Conservation (phyloP, 2,797 vertebrate species). For the Gastrophryne carolinensis region DNA sequence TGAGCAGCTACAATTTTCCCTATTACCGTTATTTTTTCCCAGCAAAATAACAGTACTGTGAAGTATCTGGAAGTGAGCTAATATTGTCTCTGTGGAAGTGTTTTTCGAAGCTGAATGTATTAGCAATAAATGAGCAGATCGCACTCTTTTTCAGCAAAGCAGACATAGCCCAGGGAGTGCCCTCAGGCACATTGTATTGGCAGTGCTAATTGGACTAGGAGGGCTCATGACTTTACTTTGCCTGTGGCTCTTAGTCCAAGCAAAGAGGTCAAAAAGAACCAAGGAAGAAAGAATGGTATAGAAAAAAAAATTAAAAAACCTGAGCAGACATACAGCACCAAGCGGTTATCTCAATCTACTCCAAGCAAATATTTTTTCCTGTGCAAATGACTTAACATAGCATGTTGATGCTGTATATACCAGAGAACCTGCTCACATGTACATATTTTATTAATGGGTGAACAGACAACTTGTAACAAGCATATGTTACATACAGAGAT, state of each 20-base stretch:
- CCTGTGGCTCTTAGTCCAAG: constrained; percentile 30
- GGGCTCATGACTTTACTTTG: constrained; percentile 18
- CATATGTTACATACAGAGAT: background rate
- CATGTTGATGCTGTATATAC: background rate
- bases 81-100: background rate
- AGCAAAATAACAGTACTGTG: background rate
- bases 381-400: background rate
- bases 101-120: background rate
- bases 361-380: background rate
- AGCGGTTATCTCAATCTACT: background rate
- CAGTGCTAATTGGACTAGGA: constrained; percentile 29
- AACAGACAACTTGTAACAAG: background rate
- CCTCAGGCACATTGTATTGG: constrained; percentile 16
- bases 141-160: background rate
- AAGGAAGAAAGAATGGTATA: background rate
- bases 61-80: background rate
- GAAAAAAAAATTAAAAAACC: background rate
- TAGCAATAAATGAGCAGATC: constrained; percentile 26
- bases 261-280: background rate
- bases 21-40: too few relatives aligned
- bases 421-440: background rate
- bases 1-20: too few relatives aligned
- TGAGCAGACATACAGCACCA: background rate
- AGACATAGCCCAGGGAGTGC: constrained; percentile 31
- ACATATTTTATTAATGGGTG: background rate